Conservation (phyloP, 2,888 invertebrate species). For the Lottia gigantea region DNA sequence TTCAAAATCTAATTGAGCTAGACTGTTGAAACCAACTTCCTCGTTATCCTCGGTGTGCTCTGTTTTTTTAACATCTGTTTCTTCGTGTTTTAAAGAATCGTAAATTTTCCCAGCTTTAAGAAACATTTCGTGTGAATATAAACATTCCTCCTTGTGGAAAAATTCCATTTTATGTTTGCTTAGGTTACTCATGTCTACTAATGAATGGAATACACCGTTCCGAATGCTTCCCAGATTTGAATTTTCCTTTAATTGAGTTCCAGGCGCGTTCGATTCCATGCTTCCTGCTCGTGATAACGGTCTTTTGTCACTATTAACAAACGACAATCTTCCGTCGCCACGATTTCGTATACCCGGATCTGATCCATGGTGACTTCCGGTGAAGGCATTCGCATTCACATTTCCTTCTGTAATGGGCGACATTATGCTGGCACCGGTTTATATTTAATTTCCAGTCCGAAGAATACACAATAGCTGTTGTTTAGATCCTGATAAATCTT, state of each 20-base stretch:
- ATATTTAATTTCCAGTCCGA: no score
- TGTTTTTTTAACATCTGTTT: slow-evolving; percentile 33
- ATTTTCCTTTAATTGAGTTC: no score
- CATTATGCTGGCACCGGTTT: not conserved
- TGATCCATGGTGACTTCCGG: not conserved
- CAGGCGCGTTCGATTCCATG: not conserved
- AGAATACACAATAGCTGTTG: no score
- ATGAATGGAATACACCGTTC: not conserved
- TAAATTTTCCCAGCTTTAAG: slow-evolving; percentile 54
- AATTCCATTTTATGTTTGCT: slow-evolving; percentile 32
- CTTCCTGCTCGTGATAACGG: not conserved
- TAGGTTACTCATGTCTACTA: not conserved
- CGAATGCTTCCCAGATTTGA: no score
- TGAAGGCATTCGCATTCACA: not conserved
- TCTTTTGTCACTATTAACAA: not conserved
- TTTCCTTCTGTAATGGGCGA: not conserved
- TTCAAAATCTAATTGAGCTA: slow-evolving; percentile 46
- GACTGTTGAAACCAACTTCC: slow-evolving; percentile 25
- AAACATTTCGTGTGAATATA: slow-evolving; percentile 56
- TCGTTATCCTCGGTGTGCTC: slow-evolving; percentile 36
- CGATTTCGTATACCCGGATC: not conserved
- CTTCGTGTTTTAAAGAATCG: slow-evolving; percentile 46
- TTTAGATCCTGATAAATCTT: no score
- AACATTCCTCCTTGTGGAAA: slow-evolving; percentile 53
- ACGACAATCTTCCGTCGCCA: not conserved